Base-by-base conservation (phyloP, 2,888 invertebrate genomes). In the Sphaerophoria rueppellii region DNA sequence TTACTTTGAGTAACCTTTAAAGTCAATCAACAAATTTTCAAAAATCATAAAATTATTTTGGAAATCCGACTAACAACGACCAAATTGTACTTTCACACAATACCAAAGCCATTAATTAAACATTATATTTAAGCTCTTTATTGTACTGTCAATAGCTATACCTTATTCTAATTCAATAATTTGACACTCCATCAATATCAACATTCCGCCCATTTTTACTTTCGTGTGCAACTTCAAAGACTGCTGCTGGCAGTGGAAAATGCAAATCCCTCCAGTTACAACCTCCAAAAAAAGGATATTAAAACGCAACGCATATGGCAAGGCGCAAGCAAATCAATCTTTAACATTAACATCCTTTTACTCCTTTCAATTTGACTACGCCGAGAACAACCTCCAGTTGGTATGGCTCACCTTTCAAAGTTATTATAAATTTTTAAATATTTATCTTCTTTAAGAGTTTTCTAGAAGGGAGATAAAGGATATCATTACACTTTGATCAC, bases 251-350 rank as follows among this genome's bases (percentile, higher is more conserved):
- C 70, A 48, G 32, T 50, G 50, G 16, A 6, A 34, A 79, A 75
- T 76, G 76, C 69, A 70, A 76, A 80, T 72, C 71, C 75, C 16
- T 16, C 4, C 9, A 16, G 50, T 65, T 50, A 55, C 67, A 73
- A 69, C 82, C 82, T 82, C 82, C 69, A 63, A 73, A 72, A 70
- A 37, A n/a, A n/a, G 35, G 40, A 9, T 40, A 4, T 7, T 46
- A 52, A 69, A 63, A 35, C 35, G 35, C 37, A 52, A 34, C 76
- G 37, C 80, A 85, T 73, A 81, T 70, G 75, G 85, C 73, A 69
- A 50, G n/a, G 58, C 50, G 73, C 40, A 83, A 55, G 71, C 80
- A 77, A 85, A 85, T 85, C 85, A 85, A 81, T 85, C 85, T 85
- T 73, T 52, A 9, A 72, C 61, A 76, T 69, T 72, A 43, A 80